These are phyloP conservation scores for Spisula subtruncata DNA, from an alignment of 2,888 invertebrate species.

Conservation along the genomic window DNA sequence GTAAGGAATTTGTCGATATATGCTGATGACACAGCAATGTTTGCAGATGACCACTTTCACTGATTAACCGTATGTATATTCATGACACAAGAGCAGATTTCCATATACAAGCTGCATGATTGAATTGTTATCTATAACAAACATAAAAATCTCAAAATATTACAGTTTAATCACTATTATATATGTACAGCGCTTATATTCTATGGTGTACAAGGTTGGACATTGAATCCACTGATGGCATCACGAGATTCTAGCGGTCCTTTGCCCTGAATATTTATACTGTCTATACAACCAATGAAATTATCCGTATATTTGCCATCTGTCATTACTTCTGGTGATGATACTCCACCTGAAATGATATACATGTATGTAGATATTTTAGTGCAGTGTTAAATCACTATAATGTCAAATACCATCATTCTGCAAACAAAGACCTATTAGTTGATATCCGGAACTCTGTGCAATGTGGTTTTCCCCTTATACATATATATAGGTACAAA, in stretches of 20 bases:
- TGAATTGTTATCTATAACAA: conserved; percentile 30
- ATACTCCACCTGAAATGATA: conserved; percentile 82
- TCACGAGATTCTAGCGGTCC: conserved; percentile 73
- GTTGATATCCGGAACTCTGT: too few relatives aligned
- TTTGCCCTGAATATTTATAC: conserved; percentile 77
- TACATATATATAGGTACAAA: too few relatives aligned
- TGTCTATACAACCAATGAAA: conserved; percentile 82
- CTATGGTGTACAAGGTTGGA: conserved; percentile 73
- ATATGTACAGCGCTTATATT: conserved; percentile 15
- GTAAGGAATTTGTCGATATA: neutral
- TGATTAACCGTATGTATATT: neutral
- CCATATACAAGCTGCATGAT: neutral
- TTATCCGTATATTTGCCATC: conserved; percentile 76
- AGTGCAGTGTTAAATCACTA: too few relatives aligned
- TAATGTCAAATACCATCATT: too few relatives aligned
- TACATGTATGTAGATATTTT: too few relatives aligned
- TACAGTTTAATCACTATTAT: neutral
- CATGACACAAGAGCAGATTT: neutral
- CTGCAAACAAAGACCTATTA: too few relatives aligned
- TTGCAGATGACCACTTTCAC: neutral
- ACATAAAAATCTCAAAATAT: conserved; percentile 35
- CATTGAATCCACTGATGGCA: conserved; percentile 79
- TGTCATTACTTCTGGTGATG: conserved; percentile 79
- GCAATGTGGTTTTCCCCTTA: too few relatives aligned
- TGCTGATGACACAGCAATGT: neutral